Evolutionary conservation across 2,888 invertebrate genomes (phyloP).

Genomic region (Hypena proboscidalis): DNA sequence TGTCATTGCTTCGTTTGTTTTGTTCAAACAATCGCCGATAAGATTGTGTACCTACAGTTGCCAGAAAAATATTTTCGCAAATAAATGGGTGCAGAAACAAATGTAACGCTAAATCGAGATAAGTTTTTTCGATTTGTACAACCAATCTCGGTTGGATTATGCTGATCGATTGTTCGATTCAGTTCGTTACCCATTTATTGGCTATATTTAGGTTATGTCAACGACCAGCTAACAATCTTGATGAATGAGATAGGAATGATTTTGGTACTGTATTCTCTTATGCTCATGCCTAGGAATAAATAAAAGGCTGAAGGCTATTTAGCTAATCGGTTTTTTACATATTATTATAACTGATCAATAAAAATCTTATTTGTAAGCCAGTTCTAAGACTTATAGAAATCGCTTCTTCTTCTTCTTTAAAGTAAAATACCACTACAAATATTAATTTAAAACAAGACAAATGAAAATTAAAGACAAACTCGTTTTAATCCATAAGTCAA

Average conservation of each 20-base stretch:
- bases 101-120: background rate
- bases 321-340: too few relatives aligned
- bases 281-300: too few relatives aligned
- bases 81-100: conserved; percentile 3
- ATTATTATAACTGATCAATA: too few relatives aligned
- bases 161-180: conserved; percentile 3
- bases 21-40: background rate
- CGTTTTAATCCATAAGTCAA: too few relatives aligned
- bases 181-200: background rate
- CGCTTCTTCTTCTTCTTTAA: background rate
- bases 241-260: too few relatives aligned
- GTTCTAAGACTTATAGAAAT: too few relatives aligned
- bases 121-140: conserved; percentile 5
- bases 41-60: background rate
- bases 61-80: background rate
- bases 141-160: background rate
- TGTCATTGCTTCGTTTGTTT: background rate
- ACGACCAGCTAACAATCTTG: background rate
- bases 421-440: too few relatives aligned
- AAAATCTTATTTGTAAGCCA: too few relatives aligned
- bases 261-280: too few relatives aligned
- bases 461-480: too few relatives aligned
- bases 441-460: too few relatives aligned
- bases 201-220: background rate
- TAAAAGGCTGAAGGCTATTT: too few relatives aligned